Percentiles rank a stretch among this genome's conserved stretches.
phyloP scores from a whole-genome alignment of 1,140 invertebrate genomes.

The Euwallacea fornicatus region DNA sequence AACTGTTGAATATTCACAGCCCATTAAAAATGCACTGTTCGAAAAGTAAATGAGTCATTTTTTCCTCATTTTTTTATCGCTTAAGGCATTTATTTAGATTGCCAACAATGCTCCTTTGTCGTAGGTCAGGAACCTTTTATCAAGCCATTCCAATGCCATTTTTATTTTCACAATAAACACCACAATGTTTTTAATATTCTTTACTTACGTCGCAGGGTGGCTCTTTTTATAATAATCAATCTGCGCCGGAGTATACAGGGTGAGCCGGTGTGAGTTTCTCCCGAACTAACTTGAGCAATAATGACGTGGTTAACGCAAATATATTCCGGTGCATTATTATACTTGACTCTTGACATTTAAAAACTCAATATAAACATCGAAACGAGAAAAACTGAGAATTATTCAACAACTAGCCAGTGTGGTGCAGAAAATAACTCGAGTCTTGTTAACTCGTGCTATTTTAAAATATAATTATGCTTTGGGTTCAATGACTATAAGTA shows the following conservation, averaged over 20 bases:
- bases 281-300: too few species aligned
- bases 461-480: slow-evolving; percentile 32
- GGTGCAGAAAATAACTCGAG: slow-evolving; percentile 24
- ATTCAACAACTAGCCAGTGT: slow-evolving; percentile 21
- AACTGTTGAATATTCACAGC: slow-evolving; percentile 23
- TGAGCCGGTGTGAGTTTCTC: too few species aligned
- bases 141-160: slow-evolving; percentile 37
- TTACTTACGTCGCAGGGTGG: slow-evolving; percentile 12
- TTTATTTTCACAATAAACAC: slow-evolving; percentile 38
- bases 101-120: slow-evolving; percentile 40
- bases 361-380: slow-evolving; percentile 24
- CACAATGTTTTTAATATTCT: slow-evolving; percentile 34
- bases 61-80: slow-evolving; percentile 31
- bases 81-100: slow-evolving; percentile 33
- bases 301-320: too few species aligned
- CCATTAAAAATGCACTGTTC: slow-evolving; percentile 19
- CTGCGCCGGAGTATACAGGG: background rate
- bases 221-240: background rate
- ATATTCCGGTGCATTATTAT: too few species aligned
- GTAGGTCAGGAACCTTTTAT: slow-evolving; percentile 49
- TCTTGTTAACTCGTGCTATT: slow-evolving; percentile 29
- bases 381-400: slow-evolving; percentile 27
- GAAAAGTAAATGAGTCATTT: slow-evolving; percentile 14
- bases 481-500: slow-evolving; percentile 33
- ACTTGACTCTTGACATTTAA: slow-evolving; percentile 28